Base-by-base conservation (phyloP, 2,888 invertebrate genomes). In the Trissolcus brochymenae region DNA sequence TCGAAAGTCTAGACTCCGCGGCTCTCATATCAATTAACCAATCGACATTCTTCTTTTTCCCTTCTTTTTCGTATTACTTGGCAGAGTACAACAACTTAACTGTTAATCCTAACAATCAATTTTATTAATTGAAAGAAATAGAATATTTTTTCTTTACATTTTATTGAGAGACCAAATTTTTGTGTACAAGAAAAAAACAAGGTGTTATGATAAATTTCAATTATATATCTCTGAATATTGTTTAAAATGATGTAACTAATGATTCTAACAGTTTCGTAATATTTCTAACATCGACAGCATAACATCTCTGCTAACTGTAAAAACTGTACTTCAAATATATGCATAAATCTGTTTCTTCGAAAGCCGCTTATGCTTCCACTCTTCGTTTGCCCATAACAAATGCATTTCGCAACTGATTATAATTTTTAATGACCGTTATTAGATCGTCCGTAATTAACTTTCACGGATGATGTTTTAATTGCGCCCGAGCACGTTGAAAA, bases 391-490 rank as follows among this genome's bases (percentile, higher is more conserved):
- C 55, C n/a, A 71, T 76, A 61, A 71, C 40, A 56, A 65, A 61
- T 16, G 56, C 57, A 21, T 76, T 66, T 56, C 76, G 76, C 66
- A 62, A 71, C 51, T 17, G 60, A 74, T 71, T 62, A 71, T 61
- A 71, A 75, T 75, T 74, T 59, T 66, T 70, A 78, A 74, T 59
- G 55, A 57, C 56, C 16, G 57, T 57, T 57, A 62, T 78, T 71
- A 54, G 56, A 17, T 67, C 55, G 55, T 4, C 35, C 35, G 53
- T 74, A 70, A 74, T 74, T 57, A 62, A 73, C 70, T 65, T 61
- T 65, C 66, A 66, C 62, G 51, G 54, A 40, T 62, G 59, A 68
- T 68, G 68, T 64, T 68, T 75, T 75, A 75, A 75, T 74, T 67
- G 62, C 35, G 46, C 7, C 14, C 29, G 43, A 46, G 51, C 60